phyloP scores from a whole-genome alignment of 2,888 invertebrate genomes.

The Rhamphomyia laevipes region DNA sequence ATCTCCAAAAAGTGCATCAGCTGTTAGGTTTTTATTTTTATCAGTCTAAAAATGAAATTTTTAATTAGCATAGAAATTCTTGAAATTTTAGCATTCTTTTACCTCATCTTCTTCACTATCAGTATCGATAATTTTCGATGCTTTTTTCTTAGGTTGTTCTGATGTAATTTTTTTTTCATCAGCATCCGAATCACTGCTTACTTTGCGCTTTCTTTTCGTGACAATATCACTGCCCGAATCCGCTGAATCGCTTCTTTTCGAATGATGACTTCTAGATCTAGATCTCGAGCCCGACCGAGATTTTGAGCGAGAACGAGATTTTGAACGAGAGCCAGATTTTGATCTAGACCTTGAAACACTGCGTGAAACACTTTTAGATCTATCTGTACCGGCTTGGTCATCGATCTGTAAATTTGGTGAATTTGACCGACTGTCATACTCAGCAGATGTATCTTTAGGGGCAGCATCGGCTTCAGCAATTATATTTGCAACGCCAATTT shows the following conservation, averaged over 20 bases:
- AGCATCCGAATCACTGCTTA: conserved; percentile 42
- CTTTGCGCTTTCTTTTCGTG: conserved; percentile 34
- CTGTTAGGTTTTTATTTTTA: conserved; percentile 38
- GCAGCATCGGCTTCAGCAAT: too few relatives aligned
- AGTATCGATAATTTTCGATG: conserved; percentile 47
- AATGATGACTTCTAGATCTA: conserved; percentile 13
- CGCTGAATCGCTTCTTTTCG: conserved; percentile 26
- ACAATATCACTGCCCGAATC: conserved; percentile 31
- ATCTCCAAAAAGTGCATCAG: conserved; percentile 83
- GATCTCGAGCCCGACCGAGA: conserved; percentile 15
- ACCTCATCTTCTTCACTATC: conserved; percentile 52
- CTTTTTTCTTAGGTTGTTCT: conserved; percentile 27
- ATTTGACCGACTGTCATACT: conserved; percentile 40
- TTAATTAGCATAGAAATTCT: background rate
- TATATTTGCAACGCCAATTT: too few relatives aligned
- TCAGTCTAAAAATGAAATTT: conserved; percentile 11
- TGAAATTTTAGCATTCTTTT: background rate
- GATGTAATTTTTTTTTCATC: background rate
- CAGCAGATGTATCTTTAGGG: background rate
- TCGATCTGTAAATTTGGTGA: conserved; percentile 43
- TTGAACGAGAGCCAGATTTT: conserved; percentile 12
- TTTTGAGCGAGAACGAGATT: conserved; percentile 17
- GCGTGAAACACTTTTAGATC: conserved; percentile 21
- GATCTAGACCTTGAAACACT: conserved; percentile 26
- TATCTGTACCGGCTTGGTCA: conserved; percentile 31